Percentiles rank a stretch among this genome's conserved stretches.
phyloP scores from a whole-genome alignment of 2,113 vertebrate species.

The Poeciliopsis occidentalis region DNA sequence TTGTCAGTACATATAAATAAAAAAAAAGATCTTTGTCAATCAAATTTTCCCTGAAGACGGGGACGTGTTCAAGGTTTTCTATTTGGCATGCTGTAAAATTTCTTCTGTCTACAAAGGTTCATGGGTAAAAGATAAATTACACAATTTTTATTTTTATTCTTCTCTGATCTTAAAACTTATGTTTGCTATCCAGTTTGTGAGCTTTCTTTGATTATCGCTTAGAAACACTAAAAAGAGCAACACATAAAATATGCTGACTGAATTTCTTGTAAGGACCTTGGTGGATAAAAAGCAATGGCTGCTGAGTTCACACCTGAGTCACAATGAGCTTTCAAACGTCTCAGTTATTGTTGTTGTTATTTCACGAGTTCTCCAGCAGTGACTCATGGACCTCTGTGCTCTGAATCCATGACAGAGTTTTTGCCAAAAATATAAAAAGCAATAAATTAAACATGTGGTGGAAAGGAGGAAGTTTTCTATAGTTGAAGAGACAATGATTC shows the following conservation, averaged over 20 bases:
- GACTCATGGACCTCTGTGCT: slow-evolving; percentile 29
- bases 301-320: slow-evolving; percentile 16
- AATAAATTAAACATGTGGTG: slow-evolving; percentile 61
- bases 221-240: not conserved
- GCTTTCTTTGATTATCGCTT: too few relatives aligned
- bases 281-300: slow-evolving; percentile 19
- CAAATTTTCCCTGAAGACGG: too few relatives aligned
- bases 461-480: slow-evolving; percentile 18
- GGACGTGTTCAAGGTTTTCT: too few relatives aligned
- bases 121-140: too few relatives aligned
- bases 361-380: slow-evolving; percentile 35
- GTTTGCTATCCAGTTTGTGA: too few relatives aligned
- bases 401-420: slow-evolving; percentile 28
- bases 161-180: too few relatives aligned
- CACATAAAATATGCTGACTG: not conserved
- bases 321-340: slow-evolving; percentile 30
- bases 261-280: slow-evolving; percentile 13
- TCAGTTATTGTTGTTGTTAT: slow-evolving; percentile 30
- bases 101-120: too few relatives aligned
- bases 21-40: too few relatives aligned
- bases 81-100: too few relatives aligned
- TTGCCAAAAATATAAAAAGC: slow-evolving; percentile 51
- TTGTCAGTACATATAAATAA: too few relatives aligned
- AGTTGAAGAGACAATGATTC: slow-evolving; percentile 19
- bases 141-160: too few relatives aligned